phyloP scores from a whole-genome alignment of 92 coral and sea anemone genomes.

The Isaurus tuberculatus region DNA sequence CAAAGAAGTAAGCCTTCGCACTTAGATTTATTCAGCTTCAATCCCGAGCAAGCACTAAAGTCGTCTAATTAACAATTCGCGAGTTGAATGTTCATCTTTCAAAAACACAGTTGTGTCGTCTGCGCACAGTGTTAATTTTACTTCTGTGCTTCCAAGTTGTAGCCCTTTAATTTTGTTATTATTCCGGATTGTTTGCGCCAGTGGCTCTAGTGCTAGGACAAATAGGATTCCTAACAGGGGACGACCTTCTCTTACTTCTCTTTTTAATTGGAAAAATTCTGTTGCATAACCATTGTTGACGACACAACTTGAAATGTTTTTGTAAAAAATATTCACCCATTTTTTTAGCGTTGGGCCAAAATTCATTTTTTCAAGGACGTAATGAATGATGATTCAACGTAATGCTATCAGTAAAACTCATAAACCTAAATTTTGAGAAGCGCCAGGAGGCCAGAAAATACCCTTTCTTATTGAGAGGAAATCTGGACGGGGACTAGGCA shows the following conservation, averaged over 20 bases:
- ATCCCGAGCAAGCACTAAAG: slow-evolving; percentile 24
- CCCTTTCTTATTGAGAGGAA: too few species aligned
- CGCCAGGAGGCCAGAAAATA: too few species aligned
- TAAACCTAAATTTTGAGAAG: too few species aligned
- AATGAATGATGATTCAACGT: too few species aligned
- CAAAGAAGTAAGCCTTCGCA: slow-evolving; percentile 35
- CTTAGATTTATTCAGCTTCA: slow-evolving; percentile 43
- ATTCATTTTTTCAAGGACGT: slow-evolving; percentile 18
- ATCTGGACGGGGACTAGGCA: too few species aligned
- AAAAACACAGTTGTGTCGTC: slow-evolving; percentile 40
- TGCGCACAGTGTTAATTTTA: slow-evolving; percentile 29
- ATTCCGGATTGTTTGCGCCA: slow-evolving; percentile 19
- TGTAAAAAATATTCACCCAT: slow-evolving; percentile 20
- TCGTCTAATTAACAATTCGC: slow-evolving; percentile 28
- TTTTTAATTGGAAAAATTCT: neutral
- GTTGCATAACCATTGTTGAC: neutral
- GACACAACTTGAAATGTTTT: slow-evolving; percentile 32
- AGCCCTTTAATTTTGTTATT: slow-evolving; percentile 19
- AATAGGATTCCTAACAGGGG: slow-evolving; percentile 30
- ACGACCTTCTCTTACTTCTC: slow-evolving; percentile 35
- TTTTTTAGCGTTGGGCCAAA: slow-evolving; percentile 30
- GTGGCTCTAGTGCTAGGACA: slow-evolving; percentile 25
- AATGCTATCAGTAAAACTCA: too few species aligned
- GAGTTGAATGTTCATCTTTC: slow-evolving; percentile 8
- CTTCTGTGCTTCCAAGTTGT: slow-evolving; percentile 5